Evolutionary conservation across 2,797 vertebrate species (phyloP), one percentile per base, ranked within the genome.

Genomic region (Chrosomus eos): DNA sequence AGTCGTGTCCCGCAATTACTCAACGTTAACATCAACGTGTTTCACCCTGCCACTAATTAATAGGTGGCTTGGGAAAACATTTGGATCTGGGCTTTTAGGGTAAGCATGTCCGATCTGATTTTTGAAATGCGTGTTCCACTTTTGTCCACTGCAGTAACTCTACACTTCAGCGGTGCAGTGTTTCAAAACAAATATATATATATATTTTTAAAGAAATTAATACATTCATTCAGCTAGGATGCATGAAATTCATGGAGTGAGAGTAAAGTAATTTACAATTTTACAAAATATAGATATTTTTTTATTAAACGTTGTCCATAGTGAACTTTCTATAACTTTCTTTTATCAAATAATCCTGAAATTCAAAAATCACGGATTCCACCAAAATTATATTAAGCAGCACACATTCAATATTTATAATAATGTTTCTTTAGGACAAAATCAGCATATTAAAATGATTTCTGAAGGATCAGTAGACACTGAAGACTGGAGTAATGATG

Each of bases 31-130:
- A 77, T 81, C 66, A 82, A 62, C 43, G 16, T 55, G 45, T 80
- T 83, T 75, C 62, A 67, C 70, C 48, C 71, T 5, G 45, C 67
- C 5, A 36, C 23, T 68, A 81, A 85, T 81, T 70, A 85, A 81
- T 26, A 66, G 40, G 62, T 40, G 36, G 78, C 78, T 76, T 40
- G 21, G 43, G 45, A 38, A 80, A 77, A 40, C 53, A 64, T 68
- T 85, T 21, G 45, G 31, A 40, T 83, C 62, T 18, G 23, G 28
- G 8, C 62, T 36, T 75, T 71, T 45, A 43, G 33, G 45, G 23
- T 36, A 60, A 31, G 16, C 53, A 73, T 73, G 18, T 64, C 66
- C 9, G 18, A 14, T 18, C 40, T 38, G 53, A 64, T 64, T 64
- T 18, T 33, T 71, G 7, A 31, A 58, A 36, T 80, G 66, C 13